Percentiles rank a stretch among this genome's conserved stretches.
Conservation (phyloP, 2,113 vertebrate genomes). For the Cyphomyrus discorhynchus region DNA sequence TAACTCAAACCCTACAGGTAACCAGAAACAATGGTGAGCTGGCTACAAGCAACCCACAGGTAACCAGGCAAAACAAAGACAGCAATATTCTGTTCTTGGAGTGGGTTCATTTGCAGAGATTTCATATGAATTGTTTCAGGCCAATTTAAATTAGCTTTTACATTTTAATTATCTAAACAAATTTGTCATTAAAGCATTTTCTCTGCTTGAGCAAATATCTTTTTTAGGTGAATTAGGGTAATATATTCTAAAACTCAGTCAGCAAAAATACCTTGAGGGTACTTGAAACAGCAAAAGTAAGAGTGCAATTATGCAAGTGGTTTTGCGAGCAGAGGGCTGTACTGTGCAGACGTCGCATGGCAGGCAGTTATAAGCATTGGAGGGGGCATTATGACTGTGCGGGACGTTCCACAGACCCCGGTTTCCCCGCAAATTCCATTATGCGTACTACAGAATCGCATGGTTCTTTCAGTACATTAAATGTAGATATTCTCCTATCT, state of each 20-base stretch:
- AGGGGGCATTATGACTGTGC: neutral
- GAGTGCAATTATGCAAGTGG: neutral
- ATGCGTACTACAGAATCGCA: neutral
- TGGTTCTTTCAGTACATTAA: neutral
- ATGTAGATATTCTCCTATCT: neutral
- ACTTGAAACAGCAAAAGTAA: neutral
- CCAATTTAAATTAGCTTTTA: slow-evolving; percentile 20
- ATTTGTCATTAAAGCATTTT: slow-evolving; percentile 15
- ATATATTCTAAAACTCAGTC: slow-evolving; percentile 13
- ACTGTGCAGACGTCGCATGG: neutral
- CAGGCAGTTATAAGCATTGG: neutral
- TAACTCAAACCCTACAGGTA: neutral
- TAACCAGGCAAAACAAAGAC: neutral
- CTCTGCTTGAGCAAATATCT: slow-evolving; percentile 11
- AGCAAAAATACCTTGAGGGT: slow-evolving; percentile 14
- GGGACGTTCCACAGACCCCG: neutral
- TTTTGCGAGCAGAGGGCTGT: neutral
- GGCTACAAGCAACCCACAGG: neutral
- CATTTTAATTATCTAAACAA: slow-evolving; percentile 11
- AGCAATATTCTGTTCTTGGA: neutral
- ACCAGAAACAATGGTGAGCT: neutral
- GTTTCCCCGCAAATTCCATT: neutral
- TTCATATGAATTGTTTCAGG: slow-evolving; percentile 13
- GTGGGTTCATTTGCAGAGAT: neutral
- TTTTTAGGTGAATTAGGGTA: slow-evolving; percentile 10